These are phyloP conservation scores for Spicauda simplicius DNA, from an alignment of 2,888 invertebrate species.

Conservation along the genomic window DNA sequence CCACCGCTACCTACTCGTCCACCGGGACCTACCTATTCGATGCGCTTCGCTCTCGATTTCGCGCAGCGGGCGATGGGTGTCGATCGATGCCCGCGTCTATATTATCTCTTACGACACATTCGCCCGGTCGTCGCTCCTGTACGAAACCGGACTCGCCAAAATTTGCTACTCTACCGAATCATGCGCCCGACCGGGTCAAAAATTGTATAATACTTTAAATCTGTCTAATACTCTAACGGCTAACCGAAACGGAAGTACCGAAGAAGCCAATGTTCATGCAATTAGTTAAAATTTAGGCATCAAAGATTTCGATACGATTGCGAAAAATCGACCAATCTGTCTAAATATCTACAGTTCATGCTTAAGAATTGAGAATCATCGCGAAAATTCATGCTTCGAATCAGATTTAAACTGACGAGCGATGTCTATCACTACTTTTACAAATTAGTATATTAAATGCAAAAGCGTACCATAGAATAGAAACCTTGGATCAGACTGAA, in stretches of 20 bases:
- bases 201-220: constrained; percentile 34
- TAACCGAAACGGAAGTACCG: constrained; percentile 44
- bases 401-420: constrained; percentile 52
- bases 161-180: constrained; percentile 40
- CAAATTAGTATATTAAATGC: constrained; percentile 62
- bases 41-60: constrained; percentile 35
- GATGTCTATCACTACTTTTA: constrained; percentile 66
- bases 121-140: constrained; percentile 41
- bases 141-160: constrained; percentile 37
- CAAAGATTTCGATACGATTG: constrained; percentile 22
- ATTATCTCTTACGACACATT: constrained; percentile 18
- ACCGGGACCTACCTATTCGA: constrained; percentile 66
- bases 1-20: constrained; percentile 47
- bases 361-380: constrained; percentile 57
- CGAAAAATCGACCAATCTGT: constrained; percentile 21
- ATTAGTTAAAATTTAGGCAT: constrained; percentile 56
- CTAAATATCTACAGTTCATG: constrained; percentile 68
- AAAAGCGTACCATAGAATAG: constrained; percentile 59
- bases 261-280: constrained; percentile 72
- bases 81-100: constrained; percentile 25
- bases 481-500: constrained; percentile 63
- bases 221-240: constrained; percentile 41
- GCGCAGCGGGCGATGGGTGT: constrained; percentile 31
- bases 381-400: constrained; percentile 69
- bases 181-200: constrained; percentile 36